Conservation (phyloP, 2,888 invertebrate species). For the Eristalis arbustorum region DNA sequence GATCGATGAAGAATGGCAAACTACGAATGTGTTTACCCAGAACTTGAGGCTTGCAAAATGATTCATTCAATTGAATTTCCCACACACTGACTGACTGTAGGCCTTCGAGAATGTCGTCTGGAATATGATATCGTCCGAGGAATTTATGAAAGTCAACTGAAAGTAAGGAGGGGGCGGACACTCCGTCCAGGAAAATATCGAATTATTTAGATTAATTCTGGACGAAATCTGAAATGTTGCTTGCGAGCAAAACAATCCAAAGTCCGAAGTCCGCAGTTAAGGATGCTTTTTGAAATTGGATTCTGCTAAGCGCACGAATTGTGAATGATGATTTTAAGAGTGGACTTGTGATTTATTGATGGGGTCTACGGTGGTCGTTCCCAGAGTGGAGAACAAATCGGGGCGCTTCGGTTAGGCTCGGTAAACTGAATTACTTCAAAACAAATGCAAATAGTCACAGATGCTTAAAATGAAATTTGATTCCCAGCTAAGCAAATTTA, state of each 20-base stretch:
- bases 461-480: no score
- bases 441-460: no score
- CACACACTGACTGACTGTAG: neutral
- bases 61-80: constrained; percentile 45
- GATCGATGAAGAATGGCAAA: constrained; percentile 30
- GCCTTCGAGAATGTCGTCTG: constrained; percentile 32
- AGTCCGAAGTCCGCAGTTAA: neutral
- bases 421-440: no score
- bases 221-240: neutral
- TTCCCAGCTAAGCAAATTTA: no score
- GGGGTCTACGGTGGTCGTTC: no score
- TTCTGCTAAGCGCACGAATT: neutral
- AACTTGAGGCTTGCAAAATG: constrained; percentile 43
- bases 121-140: constrained; percentile 34
- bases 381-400: no score
- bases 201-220: constrained; percentile 25
- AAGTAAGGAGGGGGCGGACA: constrained; percentile 7
- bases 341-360: no score
- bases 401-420: no score
- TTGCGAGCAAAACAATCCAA: neutral
- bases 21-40: constrained; percentile 49
- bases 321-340: no score
- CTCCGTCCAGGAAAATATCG: neutral
- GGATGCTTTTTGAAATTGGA: neutral
- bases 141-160: constrained; percentile 39